Base-by-base conservation (phyloP, 2,113 vertebrate species). In the Cephalopterus ornatus region DNA sequence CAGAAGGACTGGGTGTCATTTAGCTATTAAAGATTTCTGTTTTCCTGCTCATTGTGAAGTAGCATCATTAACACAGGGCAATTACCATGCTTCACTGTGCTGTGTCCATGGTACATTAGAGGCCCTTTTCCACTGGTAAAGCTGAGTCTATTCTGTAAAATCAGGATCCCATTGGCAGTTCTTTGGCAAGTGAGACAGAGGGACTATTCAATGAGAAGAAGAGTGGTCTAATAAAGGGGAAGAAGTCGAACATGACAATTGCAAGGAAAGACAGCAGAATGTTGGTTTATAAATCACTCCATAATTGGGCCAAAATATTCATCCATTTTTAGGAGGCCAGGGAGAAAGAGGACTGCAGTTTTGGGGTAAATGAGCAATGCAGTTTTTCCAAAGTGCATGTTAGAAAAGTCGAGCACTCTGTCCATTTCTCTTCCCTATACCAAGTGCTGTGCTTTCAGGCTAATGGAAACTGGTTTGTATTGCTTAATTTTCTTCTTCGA, bases 61-160 rank as follows among this genome's bases (percentile, higher is more conserved):
- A 97, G 97, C 97, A 97, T 98, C 98, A 98, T 99, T 98, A 98
- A 98, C 98, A 97, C 94, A 98, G 97, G 98, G 98, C 98, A 98
- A 98, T 98, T 97, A 98, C 98, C 97, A 97, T 96, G 80, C 96
- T 93, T 96, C 92, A 71, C 98, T 98, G 98, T 99, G 97, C 97
- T 94, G 68, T 93, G 87, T 95, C 98, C 98, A 98, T 91, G 98
- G 97, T 96, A 96, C 97, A 98, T 98, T 98, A 98, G 96, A 95
- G 97, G 73, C 96, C 94, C 96, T 98, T 98, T 98, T 97, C 98
- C 98, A 93, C 95, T 98, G 97, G 97, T 97, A 81, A 96, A 96
- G 95, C 97, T 97, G 96, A 92, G 93, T 88, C 98, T 98, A 98
- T 98, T 98, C 96, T 97, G 92, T 98, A 97, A 98, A 98, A 98